Base-by-base conservation (phyloP, 2,797 vertebrate genomes). In the Crax fasciolata region DNA sequence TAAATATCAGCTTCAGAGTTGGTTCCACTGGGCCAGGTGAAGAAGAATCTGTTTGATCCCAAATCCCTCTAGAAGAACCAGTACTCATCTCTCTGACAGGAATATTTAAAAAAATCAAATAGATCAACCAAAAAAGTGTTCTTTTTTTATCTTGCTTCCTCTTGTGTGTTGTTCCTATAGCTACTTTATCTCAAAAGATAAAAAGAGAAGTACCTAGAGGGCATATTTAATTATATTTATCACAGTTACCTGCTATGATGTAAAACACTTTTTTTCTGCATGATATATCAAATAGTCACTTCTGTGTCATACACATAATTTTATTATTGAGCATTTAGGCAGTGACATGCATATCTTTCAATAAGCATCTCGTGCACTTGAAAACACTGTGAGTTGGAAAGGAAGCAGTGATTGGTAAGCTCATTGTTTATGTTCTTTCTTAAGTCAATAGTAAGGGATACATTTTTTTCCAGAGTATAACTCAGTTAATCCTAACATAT, bases 1-100 rank as follows among this genome's bases (percentile, higher is more conserved):
- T 83, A 77, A 91, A 66, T 84, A 93, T 85, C 44, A 75, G 18
- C 30, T 80, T 94, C 83, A 84, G 51, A 77, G 70, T 72, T 91
- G 72, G 52, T 80, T 81, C 28, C 38, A 30, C 7, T 24, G 16
- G 72, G 62, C 5, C 7, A 78, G 5, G 3, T 62, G 49, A 93
- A 74, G 24, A 72, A 77, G 25, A 93, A 68, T 61, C 48, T 81
- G 4, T 75, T 44, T 49, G 52, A 21, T 78, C 81, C 55, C 80
- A 91, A 49, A 63, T 80, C 17, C 21, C 28, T 79, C 58, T 79
- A 30, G 43, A 79, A 90, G 28, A 9, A 51, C 25, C 49, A 85
- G 10, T 46, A 57, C 9, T 90, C 19, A 59, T 80, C 16, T 83
- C 6, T 72, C 14, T 91, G 24, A 23, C 21, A 48, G 44, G 13